Evolutionary conservation across 2,888 invertebrate genomes (phyloP).

Genomic region (Tachina lurida): DNA sequence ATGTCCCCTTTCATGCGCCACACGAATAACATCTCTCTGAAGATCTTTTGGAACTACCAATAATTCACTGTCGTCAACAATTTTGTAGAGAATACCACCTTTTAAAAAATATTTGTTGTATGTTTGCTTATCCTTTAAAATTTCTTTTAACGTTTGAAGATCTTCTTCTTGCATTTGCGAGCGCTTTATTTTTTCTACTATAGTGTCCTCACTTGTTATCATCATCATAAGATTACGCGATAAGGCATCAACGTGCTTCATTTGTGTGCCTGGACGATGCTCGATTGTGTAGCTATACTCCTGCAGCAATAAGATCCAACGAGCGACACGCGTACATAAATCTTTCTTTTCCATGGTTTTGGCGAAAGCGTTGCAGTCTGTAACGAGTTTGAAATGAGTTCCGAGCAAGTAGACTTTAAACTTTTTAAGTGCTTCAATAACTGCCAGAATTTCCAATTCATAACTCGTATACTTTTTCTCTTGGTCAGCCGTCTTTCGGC

Average conservation of each 20-base stretch:
- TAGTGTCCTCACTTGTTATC: constrained; percentile 28
- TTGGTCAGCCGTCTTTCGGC: constrained; percentile 57
- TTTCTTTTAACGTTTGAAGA: constrained; percentile 57
- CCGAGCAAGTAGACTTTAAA: constrained; percentile 73
- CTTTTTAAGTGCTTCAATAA: constrained; percentile 73
- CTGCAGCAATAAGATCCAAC: constrained; percentile 72
- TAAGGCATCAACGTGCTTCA: constrained; percentile 65
- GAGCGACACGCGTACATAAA: constrained; percentile 68
- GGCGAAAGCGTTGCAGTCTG: constrained; percentile 67
- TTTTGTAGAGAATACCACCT: constrained; percentile 52
- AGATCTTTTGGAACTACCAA: constrained; percentile 57
- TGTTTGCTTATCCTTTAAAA: constrained; percentile 27
- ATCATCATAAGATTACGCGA: constrained; percentile 66
- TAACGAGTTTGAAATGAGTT: constrained; percentile 56
- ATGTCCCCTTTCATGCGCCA: constrained; percentile 54
- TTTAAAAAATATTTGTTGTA: constrained; percentile 42
- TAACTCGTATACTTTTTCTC: constrained; percentile 70
- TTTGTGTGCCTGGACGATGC: constrained; percentile 52
- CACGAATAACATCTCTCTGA: constrained; percentile 49
- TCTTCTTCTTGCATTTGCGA: constrained; percentile 64
- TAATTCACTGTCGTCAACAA: constrained; percentile 48
- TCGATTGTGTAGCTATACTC: constrained; percentile 73
- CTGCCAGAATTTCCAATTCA: constrained; percentile 73
- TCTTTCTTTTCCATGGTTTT: constrained; percentile 69
- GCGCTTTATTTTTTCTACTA: constrained; percentile 46